Conservation (phyloP, 2,888 invertebrate genomes). For the Calliopum simillimum region DNA sequence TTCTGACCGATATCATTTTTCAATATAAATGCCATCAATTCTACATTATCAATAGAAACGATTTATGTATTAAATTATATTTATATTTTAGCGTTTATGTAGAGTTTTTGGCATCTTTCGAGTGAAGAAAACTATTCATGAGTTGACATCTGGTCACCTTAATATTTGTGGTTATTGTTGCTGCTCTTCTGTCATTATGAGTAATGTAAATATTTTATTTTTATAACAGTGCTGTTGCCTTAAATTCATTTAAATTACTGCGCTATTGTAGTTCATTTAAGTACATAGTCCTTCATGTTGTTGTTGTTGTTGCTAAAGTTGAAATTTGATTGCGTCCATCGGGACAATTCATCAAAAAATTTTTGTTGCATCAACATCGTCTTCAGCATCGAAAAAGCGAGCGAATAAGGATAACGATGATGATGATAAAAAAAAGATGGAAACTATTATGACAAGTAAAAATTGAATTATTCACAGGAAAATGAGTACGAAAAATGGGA, state of each 20-base stretch:
- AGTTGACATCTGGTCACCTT: too few relatives aligned
- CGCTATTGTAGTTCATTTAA: too few relatives aligned
- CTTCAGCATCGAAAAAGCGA: too few relatives aligned
- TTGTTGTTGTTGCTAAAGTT: conserved; percentile 12
- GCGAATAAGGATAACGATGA: too few relatives aligned
- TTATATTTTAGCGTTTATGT: too few relatives aligned
- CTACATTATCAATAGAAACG: too few relatives aligned
- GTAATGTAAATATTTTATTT: conserved; percentile 6
- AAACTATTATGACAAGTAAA: not conserved
- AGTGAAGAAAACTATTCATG: too few relatives aligned
- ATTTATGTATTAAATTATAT: too few relatives aligned
- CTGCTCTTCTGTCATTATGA: not conserved
- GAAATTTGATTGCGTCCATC: conserved; percentile 20
- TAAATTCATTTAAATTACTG: conserved; percentile 1
- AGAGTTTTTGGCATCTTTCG: too few relatives aligned
- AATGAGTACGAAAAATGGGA: conserved; percentile 12
- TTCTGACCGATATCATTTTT: too few relatives aligned
- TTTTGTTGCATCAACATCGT: not conserved
- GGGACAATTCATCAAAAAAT: not conserved
- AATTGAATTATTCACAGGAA: conserved; percentile 24
- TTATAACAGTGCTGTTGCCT: conserved; percentile 1
- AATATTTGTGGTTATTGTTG: not conserved
- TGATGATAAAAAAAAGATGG: too few relatives aligned
- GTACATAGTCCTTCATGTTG: not conserved
- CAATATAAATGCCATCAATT: too few relatives aligned